phyloP scores from a whole-genome alignment of 2,797 vertebrate genomes.

The Gastrophryne carolinensis region DNA sequence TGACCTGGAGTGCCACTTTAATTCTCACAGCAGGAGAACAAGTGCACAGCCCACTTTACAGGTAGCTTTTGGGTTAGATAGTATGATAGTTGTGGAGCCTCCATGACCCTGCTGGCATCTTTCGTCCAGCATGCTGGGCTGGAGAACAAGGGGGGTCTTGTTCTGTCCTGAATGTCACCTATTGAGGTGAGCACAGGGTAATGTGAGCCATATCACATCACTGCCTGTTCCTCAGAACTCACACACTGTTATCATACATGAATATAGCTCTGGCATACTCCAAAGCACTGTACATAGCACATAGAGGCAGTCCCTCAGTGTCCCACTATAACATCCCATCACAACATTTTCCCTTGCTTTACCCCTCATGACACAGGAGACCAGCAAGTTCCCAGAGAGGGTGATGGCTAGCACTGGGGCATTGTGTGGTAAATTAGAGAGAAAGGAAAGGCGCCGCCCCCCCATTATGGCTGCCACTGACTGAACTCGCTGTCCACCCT shows the following conservation, averaged over 20 bases:
- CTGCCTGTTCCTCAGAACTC: neutral
- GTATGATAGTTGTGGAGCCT: too few species aligned
- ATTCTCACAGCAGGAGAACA: too few species aligned
- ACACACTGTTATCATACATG: too few species aligned
- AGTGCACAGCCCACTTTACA: too few species aligned
- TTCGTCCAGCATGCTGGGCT: neutral
- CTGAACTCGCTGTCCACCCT: neutral
- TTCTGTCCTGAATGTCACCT: slow-evolving; percentile 27
- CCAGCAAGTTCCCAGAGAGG: neutral
- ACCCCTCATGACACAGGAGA: neutral
- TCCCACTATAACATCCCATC: too few species aligned
- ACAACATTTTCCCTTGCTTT: neutral
- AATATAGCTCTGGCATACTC: neutral
- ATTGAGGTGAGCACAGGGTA: neutral
- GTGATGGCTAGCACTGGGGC: too few species aligned
- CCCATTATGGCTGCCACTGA: neutral
- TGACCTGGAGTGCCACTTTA: too few species aligned
- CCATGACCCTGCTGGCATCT: slow-evolving; percentile 16
- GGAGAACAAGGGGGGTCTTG: slow-evolving; percentile 20
- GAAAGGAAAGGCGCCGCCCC: neutral
- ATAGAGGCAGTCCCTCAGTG: too few species aligned
- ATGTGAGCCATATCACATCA: slow-evolving; percentile 2
- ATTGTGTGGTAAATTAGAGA: neutral
- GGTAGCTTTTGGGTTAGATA: too few species aligned
- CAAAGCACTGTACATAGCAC: neutral